A percentile compares a stretch with the other conserved stretches of the same genome.
Evolutionary conservation across 2,797 vertebrate species (phyloP).

Genomic region (Lepilemur ruficaudatus): DNA sequence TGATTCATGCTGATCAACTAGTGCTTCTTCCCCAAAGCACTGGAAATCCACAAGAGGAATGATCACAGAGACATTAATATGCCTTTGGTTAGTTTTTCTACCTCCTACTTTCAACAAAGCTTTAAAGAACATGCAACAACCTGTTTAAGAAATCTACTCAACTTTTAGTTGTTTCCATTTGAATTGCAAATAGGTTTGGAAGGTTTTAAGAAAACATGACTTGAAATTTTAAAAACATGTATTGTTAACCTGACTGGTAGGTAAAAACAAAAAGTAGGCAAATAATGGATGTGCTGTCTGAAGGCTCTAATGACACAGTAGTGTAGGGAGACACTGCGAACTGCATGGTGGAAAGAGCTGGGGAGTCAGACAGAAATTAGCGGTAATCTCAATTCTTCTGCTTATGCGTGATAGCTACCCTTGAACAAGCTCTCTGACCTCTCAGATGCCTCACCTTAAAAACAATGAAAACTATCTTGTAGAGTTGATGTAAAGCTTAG

Average conservation of each 20-base stretch:
- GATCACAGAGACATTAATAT: neutral
- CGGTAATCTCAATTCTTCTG: neutral
- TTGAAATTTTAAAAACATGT: constrained; percentile 48
- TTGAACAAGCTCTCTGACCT: neutral
- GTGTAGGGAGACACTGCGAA: neutral
- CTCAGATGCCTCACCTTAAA: neutral
- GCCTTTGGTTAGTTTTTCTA: constrained; percentile 9
- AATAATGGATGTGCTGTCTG: neutral
- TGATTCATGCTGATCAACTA: constrained; percentile 41
- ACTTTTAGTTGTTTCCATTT: constrained; percentile 15
- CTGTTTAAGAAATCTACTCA: neutral
- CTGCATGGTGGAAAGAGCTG: neutral
- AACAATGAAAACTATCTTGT: constrained; percentile 16
- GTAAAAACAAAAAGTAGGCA: neutral
- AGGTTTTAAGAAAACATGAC: constrained; percentile 43
- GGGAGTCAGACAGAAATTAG: neutral
- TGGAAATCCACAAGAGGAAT: constrained; percentile 35
- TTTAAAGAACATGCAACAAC: neutral
- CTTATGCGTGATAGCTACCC: neutral
- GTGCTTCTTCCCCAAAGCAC: neutral
- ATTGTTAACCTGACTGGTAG: neutral
- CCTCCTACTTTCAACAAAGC: constrained; percentile 4
- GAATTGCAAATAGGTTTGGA: constrained; percentile 42
- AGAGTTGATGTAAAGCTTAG: neutral
- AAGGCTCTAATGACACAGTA: neutral